phyloP scores from a whole-genome alignment of 2,113 vertebrate genomes.

The Rhineura floridana region DNA sequence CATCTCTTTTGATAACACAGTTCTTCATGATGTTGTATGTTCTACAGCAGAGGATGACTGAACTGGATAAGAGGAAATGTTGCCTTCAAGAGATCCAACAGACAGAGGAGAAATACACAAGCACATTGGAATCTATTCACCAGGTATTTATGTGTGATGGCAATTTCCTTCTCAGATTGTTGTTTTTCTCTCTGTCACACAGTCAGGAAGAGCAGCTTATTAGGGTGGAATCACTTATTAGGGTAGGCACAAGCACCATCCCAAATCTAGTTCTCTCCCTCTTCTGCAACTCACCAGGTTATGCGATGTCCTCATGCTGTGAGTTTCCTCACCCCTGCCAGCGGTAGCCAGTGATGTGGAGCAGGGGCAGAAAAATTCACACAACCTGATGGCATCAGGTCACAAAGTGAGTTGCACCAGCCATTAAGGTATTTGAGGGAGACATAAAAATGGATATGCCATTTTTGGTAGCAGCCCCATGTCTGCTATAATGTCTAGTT shows the following conservation, averaged over 20 bases:
- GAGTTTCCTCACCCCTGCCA: background rate
- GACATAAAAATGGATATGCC: background rate
- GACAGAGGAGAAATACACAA: constrained; percentile 90
- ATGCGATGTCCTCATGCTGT: no score
- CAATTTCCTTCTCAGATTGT: background rate
- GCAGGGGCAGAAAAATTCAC: background rate
- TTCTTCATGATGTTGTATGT: background rate
- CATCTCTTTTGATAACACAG: background rate
- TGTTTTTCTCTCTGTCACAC: background rate
- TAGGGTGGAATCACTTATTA: background rate
- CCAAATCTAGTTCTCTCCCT: background rate
- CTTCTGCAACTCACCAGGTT: no score
- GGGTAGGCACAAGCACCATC: background rate
- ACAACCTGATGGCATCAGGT: background rate
- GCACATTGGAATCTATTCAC: constrained; percentile 87
- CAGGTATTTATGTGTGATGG: constrained; percentile 73
- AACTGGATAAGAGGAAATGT: constrained; percentile 86
- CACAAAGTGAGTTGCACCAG: background rate
- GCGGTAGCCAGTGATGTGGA: background rate
- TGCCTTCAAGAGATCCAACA: constrained; percentile 89
- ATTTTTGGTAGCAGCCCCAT: no score
- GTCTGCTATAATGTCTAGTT: background rate
- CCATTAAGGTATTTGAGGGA: no score
- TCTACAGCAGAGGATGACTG: constrained; percentile 77
- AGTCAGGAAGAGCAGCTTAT: background rate